phyloP scores from a whole-genome alignment of 2,797 vertebrate genomes.

The Sarcoramphus papa region DNA sequence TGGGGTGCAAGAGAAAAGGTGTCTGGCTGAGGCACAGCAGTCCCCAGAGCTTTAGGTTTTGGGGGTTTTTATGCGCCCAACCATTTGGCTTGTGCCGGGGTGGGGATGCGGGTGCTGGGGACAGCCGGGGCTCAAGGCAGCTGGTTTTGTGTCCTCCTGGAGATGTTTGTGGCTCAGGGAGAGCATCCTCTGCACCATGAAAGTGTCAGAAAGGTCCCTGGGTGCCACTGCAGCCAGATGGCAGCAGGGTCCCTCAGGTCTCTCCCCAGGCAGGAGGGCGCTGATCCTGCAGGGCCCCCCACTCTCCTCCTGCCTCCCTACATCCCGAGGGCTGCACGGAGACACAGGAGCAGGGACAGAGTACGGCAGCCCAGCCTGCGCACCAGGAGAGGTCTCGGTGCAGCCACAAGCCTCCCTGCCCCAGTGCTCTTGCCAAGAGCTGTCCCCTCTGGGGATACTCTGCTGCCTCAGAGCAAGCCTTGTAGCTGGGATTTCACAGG shows the following conservation, averaged over 20 bases:
- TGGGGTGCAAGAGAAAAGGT: not conserved
- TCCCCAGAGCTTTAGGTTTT: not conserved
- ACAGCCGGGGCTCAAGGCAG: not conserved
- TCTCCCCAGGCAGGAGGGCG: not conserved
- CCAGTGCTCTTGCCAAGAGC: not conserved
- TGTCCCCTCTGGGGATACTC: not conserved
- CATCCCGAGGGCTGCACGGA: not conserved
- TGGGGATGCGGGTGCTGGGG: not conserved
- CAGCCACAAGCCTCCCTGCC: not conserved
- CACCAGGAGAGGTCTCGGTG: not conserved
- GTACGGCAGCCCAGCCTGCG: not conserved
- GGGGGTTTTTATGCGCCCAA: accelerated
- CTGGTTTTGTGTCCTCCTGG: not conserved
- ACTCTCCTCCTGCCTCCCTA: not conserved
- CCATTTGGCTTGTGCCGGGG: not conserved
- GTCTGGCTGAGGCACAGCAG: not conserved
- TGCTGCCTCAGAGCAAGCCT: not conserved
- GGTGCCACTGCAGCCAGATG: not conserved
- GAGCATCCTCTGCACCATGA: not conserved
- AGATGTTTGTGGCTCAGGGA: not conserved
- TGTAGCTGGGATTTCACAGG: not conserved
- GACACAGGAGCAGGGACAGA: not conserved
- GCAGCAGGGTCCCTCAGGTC: not conserved
- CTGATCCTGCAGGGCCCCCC: not conserved
- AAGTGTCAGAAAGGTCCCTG: not conserved